A percentile compares a stretch with the other conserved stretches of the same genome.
phyloP scores from a whole-genome alignment of 2,113 vertebrate species.

The Ariopsis seemanni region DNA sequence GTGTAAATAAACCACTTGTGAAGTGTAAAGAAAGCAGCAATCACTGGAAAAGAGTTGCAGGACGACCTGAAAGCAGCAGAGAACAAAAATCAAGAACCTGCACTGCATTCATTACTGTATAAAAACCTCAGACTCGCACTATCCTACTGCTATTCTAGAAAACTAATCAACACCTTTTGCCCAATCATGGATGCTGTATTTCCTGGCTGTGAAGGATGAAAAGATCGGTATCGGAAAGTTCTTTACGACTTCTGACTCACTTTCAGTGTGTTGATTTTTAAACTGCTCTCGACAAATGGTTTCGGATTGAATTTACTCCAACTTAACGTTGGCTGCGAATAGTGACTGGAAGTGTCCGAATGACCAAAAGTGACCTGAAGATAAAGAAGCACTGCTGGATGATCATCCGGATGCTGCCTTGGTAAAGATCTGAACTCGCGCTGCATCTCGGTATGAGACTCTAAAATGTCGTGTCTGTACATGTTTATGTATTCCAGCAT shows the following conservation, averaged over 20 bases:
- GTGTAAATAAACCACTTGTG: too few relatives aligned
- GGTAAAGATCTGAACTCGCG: not conserved
- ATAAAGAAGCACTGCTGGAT: not conserved
- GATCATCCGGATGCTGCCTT: not conserved
- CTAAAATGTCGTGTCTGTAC: slow-evolving; percentile 26
- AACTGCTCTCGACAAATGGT: not conserved
- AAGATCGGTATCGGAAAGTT: not conserved
- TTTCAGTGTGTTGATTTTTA: not conserved
- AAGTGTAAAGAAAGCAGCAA: not conserved
- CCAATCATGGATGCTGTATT: not conserved
- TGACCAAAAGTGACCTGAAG: not conserved
- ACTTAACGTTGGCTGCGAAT: not conserved
- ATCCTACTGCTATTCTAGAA: not conserved
- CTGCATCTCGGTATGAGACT: not conserved
- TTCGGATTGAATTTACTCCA: not conserved
- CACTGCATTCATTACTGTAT: not conserved
- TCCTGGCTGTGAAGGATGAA: not conserved
- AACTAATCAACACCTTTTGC: not conserved
- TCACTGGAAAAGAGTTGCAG: not conserved
- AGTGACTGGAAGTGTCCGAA: not conserved
- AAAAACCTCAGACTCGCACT: not conserved
- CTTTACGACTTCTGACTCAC: not conserved
- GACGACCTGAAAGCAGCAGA: not conserved
- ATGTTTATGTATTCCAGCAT: not conserved
- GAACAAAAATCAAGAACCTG: not conserved